Base-by-base conservation (phyloP, 1,140 invertebrate genomes). In the Sitobion miscanthi region DNA sequence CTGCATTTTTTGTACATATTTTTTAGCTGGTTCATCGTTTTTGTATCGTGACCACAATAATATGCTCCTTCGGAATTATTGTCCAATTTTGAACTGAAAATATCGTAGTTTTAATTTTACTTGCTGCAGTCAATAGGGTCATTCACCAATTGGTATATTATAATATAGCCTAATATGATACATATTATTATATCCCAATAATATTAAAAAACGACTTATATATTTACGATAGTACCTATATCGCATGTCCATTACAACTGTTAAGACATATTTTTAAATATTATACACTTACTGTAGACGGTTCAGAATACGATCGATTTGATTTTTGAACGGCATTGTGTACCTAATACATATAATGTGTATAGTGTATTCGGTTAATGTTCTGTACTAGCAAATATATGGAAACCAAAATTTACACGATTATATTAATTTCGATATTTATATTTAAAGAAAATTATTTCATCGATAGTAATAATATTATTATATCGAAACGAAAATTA, bases 1-100 rank as follows among this genome's bases (percentile, higher is more conserved):
- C 85, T 47, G 45, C 85, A 86, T 45, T 86, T 86, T 86, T 86
- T 86, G 45, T 86, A 30, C 11, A 42, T 77, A 77, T 77, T 86
- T 86, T 86, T 86, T 86, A 86, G 14, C 14, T 11, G 85, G 45
- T 86, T 86, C 45, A 86, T 17, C 47, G 23, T 3, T 49, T 47
- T 42, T 49, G 30, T 86, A 30, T n/a, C 45, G 45, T 86, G 85
- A 30, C 45, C 85, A 14, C 9, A 42, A 85, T 86, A n/a, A 77
- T 35, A 77, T 6, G 21, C 5, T n/a, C 9, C 14, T 30, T 20
- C 42, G 30, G 11, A 25, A 86, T 86, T 47, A 30, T 47, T n/a
- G 9, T 49, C 30, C 42, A 4, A 47, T 5, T 86, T 86, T 49
- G 45, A 49, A 30, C 85, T 86, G 9, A 86, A 86, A 86, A 47